Base-by-base conservation (phyloP, 2,797 vertebrate genomes). In the Danio aesculapii region DNA sequence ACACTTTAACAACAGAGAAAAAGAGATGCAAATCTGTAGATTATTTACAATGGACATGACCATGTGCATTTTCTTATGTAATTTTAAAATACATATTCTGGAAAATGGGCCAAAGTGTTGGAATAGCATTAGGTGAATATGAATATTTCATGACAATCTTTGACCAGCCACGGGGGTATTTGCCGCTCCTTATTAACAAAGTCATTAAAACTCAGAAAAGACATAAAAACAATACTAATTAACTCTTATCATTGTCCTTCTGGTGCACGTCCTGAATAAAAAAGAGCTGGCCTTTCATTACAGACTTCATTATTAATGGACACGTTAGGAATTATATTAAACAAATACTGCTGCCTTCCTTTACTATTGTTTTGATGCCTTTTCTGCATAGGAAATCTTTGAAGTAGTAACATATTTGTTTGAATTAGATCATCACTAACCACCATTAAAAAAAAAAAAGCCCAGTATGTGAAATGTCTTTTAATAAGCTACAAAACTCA, bases 191-290 rank as follows among this genome's bases (percentile, higher is more conserved):
- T 58, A 43, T 74, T 84, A 61, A 44, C 70, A 79, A 84, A 77
- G 52, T 67, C 62, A 68, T 79, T 83, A 61, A 86, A 44, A 49
- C 30, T 30, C 17, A 21, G 13, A 46, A 30, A 69, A 78, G 52
- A 79, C 44, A 67, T 67, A 19, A 81, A 79, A 77, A 84, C 72
- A 77, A 73, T 70, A 47, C 52, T 68, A 83, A 83, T 81, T 78
- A 58, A 70, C 78, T 46, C 64, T 84, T 83, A 69, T 76, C 71
- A 41, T 55, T 81, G 71, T 72, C 53, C 62, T 80, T 82, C 77
- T 75, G 62, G 30, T 43, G n/a, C 53, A 67, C 9, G 2, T 66
- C 30, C 63, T 61, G 12, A 0, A 30, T 17, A 59, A 69, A 55
- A 30, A 61, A 17, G 17, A 64, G 53, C 83, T 8, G 44, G 17